Base-by-base conservation (phyloP, 2,113 vertebrate genomes). In the Lamprotornis superbus region DNA sequence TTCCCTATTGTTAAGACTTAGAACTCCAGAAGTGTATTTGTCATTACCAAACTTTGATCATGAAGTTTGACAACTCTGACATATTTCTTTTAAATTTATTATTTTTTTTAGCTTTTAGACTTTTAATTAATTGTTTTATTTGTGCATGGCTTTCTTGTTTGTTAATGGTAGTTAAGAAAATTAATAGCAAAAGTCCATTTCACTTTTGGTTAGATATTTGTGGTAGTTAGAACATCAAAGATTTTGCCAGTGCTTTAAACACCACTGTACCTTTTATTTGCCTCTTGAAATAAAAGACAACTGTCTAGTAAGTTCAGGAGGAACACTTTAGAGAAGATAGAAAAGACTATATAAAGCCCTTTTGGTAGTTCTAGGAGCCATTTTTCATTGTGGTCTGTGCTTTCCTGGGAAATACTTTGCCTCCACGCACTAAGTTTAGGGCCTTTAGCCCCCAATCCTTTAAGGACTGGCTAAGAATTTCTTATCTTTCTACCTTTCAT, bases 31-130 rank as follows among this genome's bases (percentile, higher is more conserved):
- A 94, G 59, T 2, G 0, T 89, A 84, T 61, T 93, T 90, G 40
- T 95, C 5, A 9, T 78, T 85, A 52, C n/a, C 33, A 30, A 65
- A 83, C 86, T 93, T 97, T 86, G 70, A 88, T 95, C 28, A 12
- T 64, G 15, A 73, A 85, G 39, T 64, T 87, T 49, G 31, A 68
- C n/a, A 77, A 83, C 39, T 30, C 7, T 61, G 56, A 68, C 19
- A 22, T n/a, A 4, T 7, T 63, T 59, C 5, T 57, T 39, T 67
- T 12, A n/a, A 71, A 46, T 47, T 28, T 1, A 19, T 57, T n/a
- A 4, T 63, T 57, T 35, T 42, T 39, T 39, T 76, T 53, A 13
- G 2, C 67, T 93, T 90, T 93, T 44, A 28, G 27, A 37, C 35
- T 83, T 64, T 76, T 80, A 88, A 77, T 84, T 77, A 0, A 25